phyloP scores from a whole-genome alignment of 2,113 vertebrate species.

The Vicugna pacos region DNA sequence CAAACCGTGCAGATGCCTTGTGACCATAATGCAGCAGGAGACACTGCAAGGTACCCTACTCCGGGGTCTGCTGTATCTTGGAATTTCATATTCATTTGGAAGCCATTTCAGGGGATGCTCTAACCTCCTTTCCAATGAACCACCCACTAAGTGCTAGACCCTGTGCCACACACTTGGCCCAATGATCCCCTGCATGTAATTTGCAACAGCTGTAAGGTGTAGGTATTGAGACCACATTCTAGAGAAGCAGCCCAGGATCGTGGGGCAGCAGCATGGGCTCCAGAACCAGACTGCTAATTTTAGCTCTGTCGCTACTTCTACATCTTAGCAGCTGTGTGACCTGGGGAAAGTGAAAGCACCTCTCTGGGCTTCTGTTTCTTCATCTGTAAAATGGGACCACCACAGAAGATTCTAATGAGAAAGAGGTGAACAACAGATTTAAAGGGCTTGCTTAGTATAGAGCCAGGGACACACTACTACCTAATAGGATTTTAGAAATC shows the following conservation, averaged over 20 bases:
- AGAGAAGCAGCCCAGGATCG: not conserved
- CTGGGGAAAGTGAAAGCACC: not conserved
- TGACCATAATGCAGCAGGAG: not conserved
- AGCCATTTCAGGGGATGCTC: not conserved
- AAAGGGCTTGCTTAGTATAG: not conserved
- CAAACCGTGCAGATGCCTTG: not conserved
- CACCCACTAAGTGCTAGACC: fast-evolving
- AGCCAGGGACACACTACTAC: not conserved
- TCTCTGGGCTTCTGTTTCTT: not conserved
- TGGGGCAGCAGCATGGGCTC: not conserved
- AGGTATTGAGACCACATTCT: not conserved
- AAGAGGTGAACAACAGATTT: not conserved
- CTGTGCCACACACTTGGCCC: not conserved
- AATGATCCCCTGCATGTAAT: not conserved
- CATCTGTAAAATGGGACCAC: not conserved
- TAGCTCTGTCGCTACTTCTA: not conserved
- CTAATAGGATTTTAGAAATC: not conserved
- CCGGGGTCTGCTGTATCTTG: not conserved
- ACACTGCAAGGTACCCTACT: not conserved
- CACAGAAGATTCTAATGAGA: not conserved
- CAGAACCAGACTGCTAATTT: not conserved
- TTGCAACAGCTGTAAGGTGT: not conserved
- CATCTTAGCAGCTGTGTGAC: not conserved
- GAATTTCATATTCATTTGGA: not conserved
- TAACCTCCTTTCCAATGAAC: not conserved